Evolutionary conservation across 37 sponge, comb jelly and placozoan genomes (phyloP).

Genomic region (Diacarnus erythraeanus): DNA sequence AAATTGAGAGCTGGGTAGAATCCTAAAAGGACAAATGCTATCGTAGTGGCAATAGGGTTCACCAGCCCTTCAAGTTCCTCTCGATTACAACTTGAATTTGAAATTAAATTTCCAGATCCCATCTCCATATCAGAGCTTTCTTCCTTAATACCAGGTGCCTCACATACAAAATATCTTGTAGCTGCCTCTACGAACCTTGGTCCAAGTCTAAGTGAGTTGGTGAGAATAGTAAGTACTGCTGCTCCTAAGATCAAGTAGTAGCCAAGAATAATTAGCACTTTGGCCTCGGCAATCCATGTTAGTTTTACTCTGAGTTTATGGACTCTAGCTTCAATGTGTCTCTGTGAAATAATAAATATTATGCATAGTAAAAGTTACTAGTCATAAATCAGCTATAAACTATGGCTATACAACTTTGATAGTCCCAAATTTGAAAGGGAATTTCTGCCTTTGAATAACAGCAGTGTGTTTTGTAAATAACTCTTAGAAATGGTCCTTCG

Average conservation of each 20-base stretch:
- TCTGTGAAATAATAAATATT: neutral
- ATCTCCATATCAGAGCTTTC: neutral
- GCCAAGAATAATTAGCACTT: slow-evolving; percentile 17
- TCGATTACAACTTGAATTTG: neutral
- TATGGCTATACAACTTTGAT: too few relatives aligned
- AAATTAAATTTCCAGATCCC: neutral
- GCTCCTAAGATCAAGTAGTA: slow-evolving; percentile 17
- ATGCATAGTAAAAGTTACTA: too few relatives aligned
- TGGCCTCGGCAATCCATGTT: slow-evolving; percentile 2
- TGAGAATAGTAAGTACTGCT: slow-evolving; percentile 10
- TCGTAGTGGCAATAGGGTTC: slow-evolving; percentile 14
- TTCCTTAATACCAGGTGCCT: neutral
- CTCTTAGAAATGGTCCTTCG: too few relatives aligned
- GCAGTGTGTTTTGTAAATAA: too few relatives aligned
- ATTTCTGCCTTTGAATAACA: too few relatives aligned
- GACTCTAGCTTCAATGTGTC: neutral
- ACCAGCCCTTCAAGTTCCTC: neutral
- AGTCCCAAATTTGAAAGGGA: too few relatives aligned
- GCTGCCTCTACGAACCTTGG: neutral
- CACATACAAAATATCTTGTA: slow-evolving; percentile 1
- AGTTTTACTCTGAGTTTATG: neutral
- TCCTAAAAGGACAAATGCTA: slow-evolving; percentile 21
- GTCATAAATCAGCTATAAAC: too few relatives aligned
- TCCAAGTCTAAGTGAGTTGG: neutral
- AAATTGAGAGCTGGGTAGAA: slow-evolving; percentile 20